These are phyloP conservation scores for Diadema setosum DNA, from an alignment of 35 echinoderm and acorn worm genomes.

Conservation along the genomic window DNA sequence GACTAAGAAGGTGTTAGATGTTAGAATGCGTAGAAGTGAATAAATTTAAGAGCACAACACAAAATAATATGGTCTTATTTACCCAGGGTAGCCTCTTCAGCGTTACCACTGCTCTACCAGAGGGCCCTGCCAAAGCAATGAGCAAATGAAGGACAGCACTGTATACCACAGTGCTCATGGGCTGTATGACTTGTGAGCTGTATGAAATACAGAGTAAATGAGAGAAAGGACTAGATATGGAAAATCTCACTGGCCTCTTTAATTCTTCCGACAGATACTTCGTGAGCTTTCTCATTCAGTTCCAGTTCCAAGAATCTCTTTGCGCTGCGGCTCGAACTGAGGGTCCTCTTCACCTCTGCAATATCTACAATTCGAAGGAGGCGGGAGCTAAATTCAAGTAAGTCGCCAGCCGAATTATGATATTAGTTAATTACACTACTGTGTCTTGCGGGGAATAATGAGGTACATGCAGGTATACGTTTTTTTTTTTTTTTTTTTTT, in stretches of 20 bases:
- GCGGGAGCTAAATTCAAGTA: neutral
- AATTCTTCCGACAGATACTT: constrained; percentile 77
- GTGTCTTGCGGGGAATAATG: too few relatives aligned
- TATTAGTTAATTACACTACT: too few relatives aligned
- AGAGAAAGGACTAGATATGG: neutral
- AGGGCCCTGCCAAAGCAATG: neutral
- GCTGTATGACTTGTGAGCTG: neutral
- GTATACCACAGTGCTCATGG: neutral
- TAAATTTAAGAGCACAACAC: too few relatives aligned
- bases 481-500: too few relatives aligned
- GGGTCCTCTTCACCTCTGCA: constrained; percentile 86
- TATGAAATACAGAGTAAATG: neutral
- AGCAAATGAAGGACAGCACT: neutral
- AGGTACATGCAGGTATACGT: too few relatives aligned
- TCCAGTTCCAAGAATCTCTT: constrained; percentile 89
- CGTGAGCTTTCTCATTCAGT: constrained; percentile 96
- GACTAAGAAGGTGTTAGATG: too few relatives aligned
- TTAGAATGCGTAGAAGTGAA: neutral
- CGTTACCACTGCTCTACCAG: neutral
- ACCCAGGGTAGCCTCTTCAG: too few relatives aligned
- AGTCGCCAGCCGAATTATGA: too few relatives aligned
- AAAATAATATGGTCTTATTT: too few relatives aligned
- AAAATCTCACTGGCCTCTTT: neutral
- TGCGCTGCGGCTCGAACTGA: constrained; percentile 58
- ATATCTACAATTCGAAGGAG: neutral